Percentiles rank a stretch among this genome's conserved stretches.
Conservation (phyloP, 2,888 invertebrate species). For the Celastrina argiolus region DNA sequence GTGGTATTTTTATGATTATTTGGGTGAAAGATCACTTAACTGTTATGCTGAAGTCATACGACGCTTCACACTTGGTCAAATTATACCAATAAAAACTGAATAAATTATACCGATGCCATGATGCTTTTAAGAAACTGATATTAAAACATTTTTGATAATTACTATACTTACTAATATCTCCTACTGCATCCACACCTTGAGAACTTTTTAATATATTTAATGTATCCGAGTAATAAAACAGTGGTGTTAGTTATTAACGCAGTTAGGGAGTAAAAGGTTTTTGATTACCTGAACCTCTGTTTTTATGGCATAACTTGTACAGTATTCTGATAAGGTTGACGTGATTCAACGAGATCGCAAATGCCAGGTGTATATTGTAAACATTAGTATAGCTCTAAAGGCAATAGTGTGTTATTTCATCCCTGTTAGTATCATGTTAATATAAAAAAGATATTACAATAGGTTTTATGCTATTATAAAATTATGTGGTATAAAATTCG, state of each 20-base stretch:
- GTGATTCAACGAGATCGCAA: background rate
- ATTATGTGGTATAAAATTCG: too few relatives aligned
- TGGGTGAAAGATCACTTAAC: conserved; percentile 45
- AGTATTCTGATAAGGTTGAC: background rate
- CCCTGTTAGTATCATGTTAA: background rate
- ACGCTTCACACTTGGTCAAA: conserved; percentile 52
- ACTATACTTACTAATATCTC: conserved; percentile 48
- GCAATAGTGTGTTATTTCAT: background rate
- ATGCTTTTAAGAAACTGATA: conserved; percentile 20
- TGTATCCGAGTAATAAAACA: background rate
- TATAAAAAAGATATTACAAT: too few relatives aligned
- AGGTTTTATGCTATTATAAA: too few relatives aligned
- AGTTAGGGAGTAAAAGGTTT: conserved; percentile 7
- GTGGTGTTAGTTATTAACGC: background rate
- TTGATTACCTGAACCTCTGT: background rate
- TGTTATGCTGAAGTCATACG: conserved; percentile 50
- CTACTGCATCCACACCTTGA: conserved; percentile 39
- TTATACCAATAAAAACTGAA: conserved; percentile 54
- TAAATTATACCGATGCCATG: conserved; percentile 49
- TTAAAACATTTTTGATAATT: conserved; percentile 30
- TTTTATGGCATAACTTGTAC: background rate
- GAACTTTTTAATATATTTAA: background rate
- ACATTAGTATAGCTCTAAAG: background rate
- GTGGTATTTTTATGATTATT: conserved; percentile 34
- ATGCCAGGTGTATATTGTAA: background rate